These are phyloP conservation scores for Meiosimyza decipiens DNA, from an alignment of 2,888 invertebrate genomes.

Conservation along the genomic window DNA sequence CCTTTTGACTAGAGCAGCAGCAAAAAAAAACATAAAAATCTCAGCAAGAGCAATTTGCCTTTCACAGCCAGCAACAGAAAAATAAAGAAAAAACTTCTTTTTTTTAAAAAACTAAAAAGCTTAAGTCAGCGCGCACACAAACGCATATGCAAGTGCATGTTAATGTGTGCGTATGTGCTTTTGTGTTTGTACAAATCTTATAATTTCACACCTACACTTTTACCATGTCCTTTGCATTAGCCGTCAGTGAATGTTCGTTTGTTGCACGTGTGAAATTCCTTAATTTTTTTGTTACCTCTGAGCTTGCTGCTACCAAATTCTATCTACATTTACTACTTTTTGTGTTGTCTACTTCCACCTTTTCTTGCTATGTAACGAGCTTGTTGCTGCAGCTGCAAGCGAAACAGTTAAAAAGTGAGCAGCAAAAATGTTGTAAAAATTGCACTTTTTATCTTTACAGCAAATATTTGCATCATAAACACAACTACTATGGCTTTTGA, in stretches of 20 bases:
- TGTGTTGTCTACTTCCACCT: too few species aligned
- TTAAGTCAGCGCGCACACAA: constrained; percentile 26
- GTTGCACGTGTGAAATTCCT: background rate
- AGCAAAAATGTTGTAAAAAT: constrained; percentile 1
- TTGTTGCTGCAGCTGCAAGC: too few species aligned
- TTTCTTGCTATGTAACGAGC: too few species aligned
- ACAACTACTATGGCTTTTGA: constrained; percentile 2
- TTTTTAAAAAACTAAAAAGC: background rate
- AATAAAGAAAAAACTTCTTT: background rate
- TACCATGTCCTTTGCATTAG: background rate
- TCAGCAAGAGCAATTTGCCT: constrained; percentile 10
- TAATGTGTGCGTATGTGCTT: constrained; percentile 24
- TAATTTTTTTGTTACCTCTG: background rate
- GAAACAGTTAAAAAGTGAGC: background rate
- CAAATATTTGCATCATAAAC: constrained; percentile 17
- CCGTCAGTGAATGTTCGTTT: background rate
- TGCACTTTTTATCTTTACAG: constrained; percentile 17
- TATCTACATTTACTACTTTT: too few species aligned
- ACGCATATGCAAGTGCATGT: constrained; percentile 14
- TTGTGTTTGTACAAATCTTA: constrained; percentile 45
- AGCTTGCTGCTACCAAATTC: too few species aligned
- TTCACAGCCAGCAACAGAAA: background rate
- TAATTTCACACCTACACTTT: constrained; percentile 2
- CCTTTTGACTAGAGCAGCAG: background rate
- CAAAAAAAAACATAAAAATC: constrained; percentile 2